These are phyloP conservation scores for Arenaria interpres DNA, from an alignment of 2,113 vertebrate species.

Conservation along the genomic window DNA sequence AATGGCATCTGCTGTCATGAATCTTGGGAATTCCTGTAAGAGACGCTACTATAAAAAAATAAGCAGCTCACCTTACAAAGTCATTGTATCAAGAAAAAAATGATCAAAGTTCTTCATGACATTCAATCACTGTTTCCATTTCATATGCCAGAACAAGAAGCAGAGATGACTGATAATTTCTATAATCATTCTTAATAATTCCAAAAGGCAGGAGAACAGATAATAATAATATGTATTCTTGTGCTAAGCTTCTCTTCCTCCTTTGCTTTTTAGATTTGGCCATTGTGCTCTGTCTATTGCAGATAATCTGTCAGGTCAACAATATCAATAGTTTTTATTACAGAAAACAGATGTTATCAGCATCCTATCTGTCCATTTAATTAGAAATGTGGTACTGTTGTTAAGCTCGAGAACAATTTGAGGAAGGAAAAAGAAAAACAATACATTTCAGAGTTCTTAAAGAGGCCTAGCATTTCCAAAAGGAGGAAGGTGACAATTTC, in stretches of 20 bases:
- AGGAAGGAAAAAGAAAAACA: neutral
- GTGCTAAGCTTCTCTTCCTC: neutral
- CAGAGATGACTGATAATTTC: constrained; percentile 59
- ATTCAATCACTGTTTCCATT: constrained; percentile 37
- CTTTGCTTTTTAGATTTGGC: constrained; percentile 21
- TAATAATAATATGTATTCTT: constrained; percentile 25
- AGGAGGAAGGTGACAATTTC: neutral
- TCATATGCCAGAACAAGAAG: constrained; percentile 15
- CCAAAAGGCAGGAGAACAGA: constrained; percentile 1
- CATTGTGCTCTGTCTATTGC: constrained; percentile 56
- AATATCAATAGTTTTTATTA: constrained; percentile 75
- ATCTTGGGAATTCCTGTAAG: neutral
- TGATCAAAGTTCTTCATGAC: neutral
- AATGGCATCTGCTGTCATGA: neutral
- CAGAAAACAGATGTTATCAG: constrained; percentile 71
- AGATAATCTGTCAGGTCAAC: constrained; percentile 71
- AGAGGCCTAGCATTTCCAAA: neutral
- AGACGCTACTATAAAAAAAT: neutral
- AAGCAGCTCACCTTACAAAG: constrained; percentile 4
- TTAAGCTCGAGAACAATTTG: constrained; percentile 43
- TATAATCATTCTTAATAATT: constrained; percentile 53
- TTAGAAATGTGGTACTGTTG: constrained; percentile 62
- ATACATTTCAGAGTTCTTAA: neutral
- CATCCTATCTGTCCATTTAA: constrained; percentile 67
- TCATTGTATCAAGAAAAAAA: neutral